Conservation (phyloP, 2,888 invertebrate species). For the Pristionchus maxplancki region DNA sequence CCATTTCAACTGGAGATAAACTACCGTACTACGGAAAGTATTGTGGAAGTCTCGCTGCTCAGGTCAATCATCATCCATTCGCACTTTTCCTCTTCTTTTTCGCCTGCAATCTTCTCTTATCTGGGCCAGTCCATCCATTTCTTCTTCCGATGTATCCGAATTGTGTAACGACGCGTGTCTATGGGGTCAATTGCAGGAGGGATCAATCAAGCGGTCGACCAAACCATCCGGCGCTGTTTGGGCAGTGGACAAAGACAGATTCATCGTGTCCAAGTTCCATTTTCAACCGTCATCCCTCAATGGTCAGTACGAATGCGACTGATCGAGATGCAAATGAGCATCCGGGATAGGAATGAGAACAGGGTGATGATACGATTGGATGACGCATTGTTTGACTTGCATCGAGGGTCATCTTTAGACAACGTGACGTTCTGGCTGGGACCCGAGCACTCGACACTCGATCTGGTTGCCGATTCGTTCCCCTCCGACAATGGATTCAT, state of each 20-base stretch:
- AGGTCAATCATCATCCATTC: slow-evolving; percentile 55
- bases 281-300: slow-evolving; percentile 71
- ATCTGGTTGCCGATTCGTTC: slow-evolving; percentile 68
- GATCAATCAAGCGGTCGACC: slow-evolving; percentile 50
- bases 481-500: slow-evolving; percentile 76
- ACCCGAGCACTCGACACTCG: slow-evolving; percentile 66
- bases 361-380: not conserved
- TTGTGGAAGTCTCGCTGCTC: slow-evolving; percentile 72
- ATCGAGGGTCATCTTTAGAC: slow-evolving; percentile 60
- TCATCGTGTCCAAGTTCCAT: slow-evolving; percentile 76
- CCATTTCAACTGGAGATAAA: slow-evolving; percentile 62
- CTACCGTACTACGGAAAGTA: slow-evolving; percentile 76
- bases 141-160: slow-evolving; percentile 19
- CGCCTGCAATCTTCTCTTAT: not conserved
- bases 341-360: not conserved
- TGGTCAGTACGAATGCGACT: slow-evolving; percentile 54
- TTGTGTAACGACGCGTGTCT: slow-evolving; percentile 10
- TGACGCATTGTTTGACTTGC: not conserved
- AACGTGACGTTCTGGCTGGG: slow-evolving; percentile 78
- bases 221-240: slow-evolving; percentile 73
- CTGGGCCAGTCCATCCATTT: slow-evolving; percentile 13
- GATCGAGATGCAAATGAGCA: slow-evolving; percentile 31
- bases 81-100: not conserved
- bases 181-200: slow-evolving; percentile 52
- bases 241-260: slow-evolving; percentile 70